Percentiles rank a stretch among this genome's conserved stretches.
Evolutionary conservation across 2,888 invertebrate genomes (phyloP).

Genomic region (Phyllotreta cruciferae): DNA sequence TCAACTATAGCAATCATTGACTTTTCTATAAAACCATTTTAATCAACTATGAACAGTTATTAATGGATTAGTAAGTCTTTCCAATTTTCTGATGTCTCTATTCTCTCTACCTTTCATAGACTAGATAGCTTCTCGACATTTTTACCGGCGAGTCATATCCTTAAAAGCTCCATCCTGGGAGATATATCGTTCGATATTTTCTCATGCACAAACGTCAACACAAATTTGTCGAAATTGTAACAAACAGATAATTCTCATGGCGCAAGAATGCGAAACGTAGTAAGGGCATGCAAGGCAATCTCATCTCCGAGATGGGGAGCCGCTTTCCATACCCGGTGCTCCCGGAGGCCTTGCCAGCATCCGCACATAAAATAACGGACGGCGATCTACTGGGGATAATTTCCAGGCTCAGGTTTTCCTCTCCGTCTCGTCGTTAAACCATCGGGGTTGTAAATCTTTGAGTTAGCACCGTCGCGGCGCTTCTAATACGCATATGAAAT

Average conservation of each 20-base stretch:
- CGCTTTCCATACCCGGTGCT: slow-evolving; percentile 30
- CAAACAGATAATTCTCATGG: slow-evolving; percentile 17
- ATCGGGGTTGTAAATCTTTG: slow-evolving; percentile 34
- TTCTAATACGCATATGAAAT: slow-evolving; percentile 14
- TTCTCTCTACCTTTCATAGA: not conserved
- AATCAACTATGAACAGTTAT: too few relatives aligned
- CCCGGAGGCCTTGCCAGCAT: slow-evolving; percentile 31
- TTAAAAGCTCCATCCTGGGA: slow-evolving; percentile 11
- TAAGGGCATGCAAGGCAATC: slow-evolving; percentile 31
- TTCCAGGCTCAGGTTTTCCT: slow-evolving; percentile 37
- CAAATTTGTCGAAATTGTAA: slow-evolving; percentile 20
- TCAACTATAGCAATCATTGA: too few relatives aligned
- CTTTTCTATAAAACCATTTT: too few relatives aligned
- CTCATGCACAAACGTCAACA: slow-evolving; percentile 21
- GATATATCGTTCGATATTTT: slow-evolving; percentile 14
- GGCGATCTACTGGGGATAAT: slow-evolving; percentile 38
- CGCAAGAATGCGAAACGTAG: slow-evolving; percentile 20
- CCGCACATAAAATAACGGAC: slow-evolving; percentile 36
- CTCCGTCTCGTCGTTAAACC: slow-evolving; percentile 34
- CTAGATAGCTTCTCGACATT: not conserved
- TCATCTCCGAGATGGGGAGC: slow-evolving; percentile 27
- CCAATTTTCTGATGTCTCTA: not conserved
- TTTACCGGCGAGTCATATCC: not conserved
- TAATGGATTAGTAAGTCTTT: too few relatives aligned
- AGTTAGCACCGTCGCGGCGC: slow-evolving; percentile 26